Evolutionary conservation across 1,140 invertebrate genomes (phyloP).

Genomic region (Papilio xuthus): DNA sequence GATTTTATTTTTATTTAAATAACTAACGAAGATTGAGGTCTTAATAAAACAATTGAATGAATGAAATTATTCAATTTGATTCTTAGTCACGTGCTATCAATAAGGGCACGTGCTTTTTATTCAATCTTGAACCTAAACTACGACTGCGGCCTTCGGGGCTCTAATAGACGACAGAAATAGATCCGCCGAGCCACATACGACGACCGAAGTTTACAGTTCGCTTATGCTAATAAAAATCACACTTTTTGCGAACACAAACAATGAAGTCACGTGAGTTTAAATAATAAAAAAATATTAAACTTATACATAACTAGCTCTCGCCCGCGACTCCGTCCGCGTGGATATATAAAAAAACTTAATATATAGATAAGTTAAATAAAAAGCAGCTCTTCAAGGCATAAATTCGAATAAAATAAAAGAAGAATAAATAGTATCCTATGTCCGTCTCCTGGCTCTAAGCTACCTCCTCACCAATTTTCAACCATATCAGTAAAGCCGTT

Average conservation of each 20-base stretch:
- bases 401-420: no score
- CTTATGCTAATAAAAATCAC: not conserved
- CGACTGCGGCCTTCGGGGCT: constrained; percentile 9
- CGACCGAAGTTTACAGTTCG: not conserved
- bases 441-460: no score
- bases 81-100: constrained; percentile 25
- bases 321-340: no score
- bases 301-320: no score
- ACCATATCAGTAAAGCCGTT: no score
- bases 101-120: constrained; percentile 26
- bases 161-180: constrained; percentile 20
- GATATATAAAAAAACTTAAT: no score
- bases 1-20: not conserved
- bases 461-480: no score
- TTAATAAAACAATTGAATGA: not conserved
- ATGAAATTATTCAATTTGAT: constrained; percentile 9
- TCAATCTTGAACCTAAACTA: constrained; percentile 18
- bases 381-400: no score
- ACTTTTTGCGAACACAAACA: not conserved
- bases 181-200: not conserved
- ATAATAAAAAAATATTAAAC: not conserved
- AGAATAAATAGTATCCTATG: no score
- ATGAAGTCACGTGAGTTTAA: not conserved
- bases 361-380: no score
- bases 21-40: no score